Evolutionary conservation across 1,140 invertebrate genomes (phyloP), one percentile per base, ranked within the genome.

Genomic region (Dendrolimus punctatus): DNA sequence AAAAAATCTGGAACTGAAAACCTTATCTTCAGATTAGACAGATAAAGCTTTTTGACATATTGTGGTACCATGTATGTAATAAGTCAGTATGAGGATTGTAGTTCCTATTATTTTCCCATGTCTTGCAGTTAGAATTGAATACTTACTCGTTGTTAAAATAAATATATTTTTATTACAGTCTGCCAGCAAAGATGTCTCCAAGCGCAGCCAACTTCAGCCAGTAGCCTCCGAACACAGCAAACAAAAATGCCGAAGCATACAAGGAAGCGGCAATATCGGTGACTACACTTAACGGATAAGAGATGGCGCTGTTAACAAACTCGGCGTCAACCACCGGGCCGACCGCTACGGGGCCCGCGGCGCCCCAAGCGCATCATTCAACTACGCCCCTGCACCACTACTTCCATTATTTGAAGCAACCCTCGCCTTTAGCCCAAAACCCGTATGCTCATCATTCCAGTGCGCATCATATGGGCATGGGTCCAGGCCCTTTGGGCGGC

Each of bases 371-470:
- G 6, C 81, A 83, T 50, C 76, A 83, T 46, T 75, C 80, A 0
- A 71, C 84, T 6, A 85, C 86, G 41, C 82, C 86, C 4, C 63
- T 88, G 2, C 86, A 88, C 46, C 86, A 88, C 65, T 88, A 88
- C 64, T 86, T 88, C 62, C 78, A 80, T 55, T 88, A 88, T 52
- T 57, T 88, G 54, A 88, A 88, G 62, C 80, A 83, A 49, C 83
- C 85, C 6, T 78, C 80, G 10, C 81, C 80, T 8, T 60, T 85
- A 7, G 71, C 80, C 5, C 86, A 88, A 66, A 83, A 81, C 51
- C 84, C 84, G 0, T 85, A 87, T 60, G 82, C 81, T 39, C 85
- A 86, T 50, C 81, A 84, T 44, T 75, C 76, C 4, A 71, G 75
- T 51, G 78, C 81, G 3, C 86, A 87, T 42, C 86, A 88, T 57